These are phyloP conservation scores for Drosophila gunungcola DNA, from an alignment of 1,140 invertebrate species.

Conservation along the genomic window DNA sequence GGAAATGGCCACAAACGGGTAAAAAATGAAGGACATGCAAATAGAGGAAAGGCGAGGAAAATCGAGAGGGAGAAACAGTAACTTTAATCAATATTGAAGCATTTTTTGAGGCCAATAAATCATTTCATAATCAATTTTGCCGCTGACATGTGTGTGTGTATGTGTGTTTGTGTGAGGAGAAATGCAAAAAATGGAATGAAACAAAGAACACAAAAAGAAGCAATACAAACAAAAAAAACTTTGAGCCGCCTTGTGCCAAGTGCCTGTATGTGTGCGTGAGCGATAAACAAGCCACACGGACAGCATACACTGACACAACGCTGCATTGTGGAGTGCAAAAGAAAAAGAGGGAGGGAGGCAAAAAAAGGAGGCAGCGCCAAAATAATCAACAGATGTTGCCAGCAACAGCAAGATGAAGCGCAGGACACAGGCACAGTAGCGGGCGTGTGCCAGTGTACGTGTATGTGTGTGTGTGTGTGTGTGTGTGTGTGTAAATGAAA, in stretches of 20 bases:
- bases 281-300: slow-evolving; percentile 37
- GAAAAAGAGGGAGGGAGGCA: too few relatives aligned
- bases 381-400: slow-evolving; percentile 82
- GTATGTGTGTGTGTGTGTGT: slow-evolving; percentile 1
- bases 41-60: slow-evolving; percentile 8
- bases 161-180: slow-evolving; percentile 12
- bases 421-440: slow-evolving; percentile 37
- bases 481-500: slow-evolving; percentile 69
- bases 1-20: slow-evolving; percentile 49
- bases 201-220: slow-evolving; percentile 30
- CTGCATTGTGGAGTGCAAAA: slow-evolving; percentile 45
- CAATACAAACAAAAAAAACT: slow-evolving; percentile 59
- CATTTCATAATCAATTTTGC: slow-evolving; percentile 83
- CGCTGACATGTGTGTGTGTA: slow-evolving; percentile 55
- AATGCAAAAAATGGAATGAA: slow-evolving; percentile 38
- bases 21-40: slow-evolving; percentile 1
- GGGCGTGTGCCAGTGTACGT: background rate
- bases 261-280: slow-evolving; percentile 37
- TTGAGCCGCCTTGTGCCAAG: slow-evolving; percentile 49
- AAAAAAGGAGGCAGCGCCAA: slow-evolving; percentile 63
- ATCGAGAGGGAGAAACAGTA: slow-evolving; percentile 26
- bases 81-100: slow-evolving; percentile 83
- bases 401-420: slow-evolving; percentile 46
- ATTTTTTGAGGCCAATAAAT: slow-evolving; percentile 82
- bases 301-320: slow-evolving; percentile 18